Conservation (phyloP, 1,140 invertebrate genomes). For the Drosophila pruinosa region DNA sequence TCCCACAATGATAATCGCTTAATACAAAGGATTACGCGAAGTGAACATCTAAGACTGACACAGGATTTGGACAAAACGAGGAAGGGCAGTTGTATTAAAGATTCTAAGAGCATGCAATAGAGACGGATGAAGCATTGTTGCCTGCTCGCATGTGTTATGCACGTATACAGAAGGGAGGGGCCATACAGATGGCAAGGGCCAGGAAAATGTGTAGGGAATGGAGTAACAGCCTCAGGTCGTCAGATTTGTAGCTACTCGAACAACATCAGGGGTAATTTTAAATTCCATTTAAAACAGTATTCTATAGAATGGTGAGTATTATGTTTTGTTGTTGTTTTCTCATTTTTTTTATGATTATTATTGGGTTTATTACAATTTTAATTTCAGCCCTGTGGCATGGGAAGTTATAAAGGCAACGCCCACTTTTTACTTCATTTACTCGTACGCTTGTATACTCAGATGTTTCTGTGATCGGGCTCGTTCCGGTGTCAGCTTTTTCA, state of each 20-base stretch:
- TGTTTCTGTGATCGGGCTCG: conserved; percentile 28
- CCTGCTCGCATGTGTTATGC: background rate
- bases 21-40: conserved; percentile 39
- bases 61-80: too few species aligned
- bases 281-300: conserved; percentile 57
- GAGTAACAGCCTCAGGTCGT: conserved; percentile 2
- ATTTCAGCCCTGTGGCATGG: conserved; percentile 64
- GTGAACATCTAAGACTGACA: background rate
- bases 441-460: background rate
- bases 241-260: background rate
- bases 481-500: conserved; percentile 76
- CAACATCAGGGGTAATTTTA: conserved; percentile 53
- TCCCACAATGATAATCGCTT: conserved; percentile 68
- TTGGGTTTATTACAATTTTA: conserved; percentile 75
- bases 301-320: conserved; percentile 19
- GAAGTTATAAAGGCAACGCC: conserved; percentile 58
- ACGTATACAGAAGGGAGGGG: background rate
- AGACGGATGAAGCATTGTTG: background rate
- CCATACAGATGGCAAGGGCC: background rate
- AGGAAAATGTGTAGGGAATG: background rate
- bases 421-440: conserved; percentile 39
- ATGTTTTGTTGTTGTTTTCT: conserved; percentile 58
- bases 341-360: conserved; percentile 68
- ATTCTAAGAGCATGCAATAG: background rate
- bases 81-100: background rate